phyloP scores from a whole-genome alignment of 2,888 invertebrate genomes.

The Morpho helenor region DNA sequence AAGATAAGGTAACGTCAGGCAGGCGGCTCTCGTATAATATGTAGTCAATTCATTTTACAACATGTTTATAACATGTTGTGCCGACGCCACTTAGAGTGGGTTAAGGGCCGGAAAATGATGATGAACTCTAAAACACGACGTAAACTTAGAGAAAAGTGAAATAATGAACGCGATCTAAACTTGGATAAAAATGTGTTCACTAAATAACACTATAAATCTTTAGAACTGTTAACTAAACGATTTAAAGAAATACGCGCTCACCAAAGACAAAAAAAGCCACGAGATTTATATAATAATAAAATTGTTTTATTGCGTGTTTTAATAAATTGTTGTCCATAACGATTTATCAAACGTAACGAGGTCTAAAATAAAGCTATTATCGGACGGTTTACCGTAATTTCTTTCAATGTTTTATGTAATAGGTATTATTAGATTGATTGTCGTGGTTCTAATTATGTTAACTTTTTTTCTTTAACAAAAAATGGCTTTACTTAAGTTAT shows the following conservation, averaged over 20 bases:
- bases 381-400: slow-evolving; percentile 4
- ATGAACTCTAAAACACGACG: too few species aligned
- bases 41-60: too few species aligned
- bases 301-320: slow-evolving; percentile 24
- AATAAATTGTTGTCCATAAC: slow-evolving; percentile 16
- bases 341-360: slow-evolving; percentile 18
- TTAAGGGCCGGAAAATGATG: too few species aligned
- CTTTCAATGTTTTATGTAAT: neutral
- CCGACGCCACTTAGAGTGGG: too few species aligned
- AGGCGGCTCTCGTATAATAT: too few species aligned
- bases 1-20: too few species aligned
- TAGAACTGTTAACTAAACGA: slow-evolving; percentile 13
- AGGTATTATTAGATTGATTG: neutral
- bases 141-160: too few species aligned
- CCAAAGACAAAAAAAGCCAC: slow-evolving; percentile 19
- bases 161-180: too few species aligned
- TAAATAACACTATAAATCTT: slow-evolving; percentile 12
- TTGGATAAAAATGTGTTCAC: slow-evolving; percentile 9
- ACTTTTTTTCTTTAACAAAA: too few species aligned
- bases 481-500: too few species aligned
- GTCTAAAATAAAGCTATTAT: slow-evolving; percentile 18
- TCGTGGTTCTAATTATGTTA: too few species aligned
- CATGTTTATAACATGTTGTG: too few species aligned
- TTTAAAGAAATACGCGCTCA: slow-evolving; percentile 14
- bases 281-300: slow-evolving; percentile 29